Base-by-base conservation (phyloP, 2,797 vertebrate genomes). In the Cyclopterus lumpus region DNA sequence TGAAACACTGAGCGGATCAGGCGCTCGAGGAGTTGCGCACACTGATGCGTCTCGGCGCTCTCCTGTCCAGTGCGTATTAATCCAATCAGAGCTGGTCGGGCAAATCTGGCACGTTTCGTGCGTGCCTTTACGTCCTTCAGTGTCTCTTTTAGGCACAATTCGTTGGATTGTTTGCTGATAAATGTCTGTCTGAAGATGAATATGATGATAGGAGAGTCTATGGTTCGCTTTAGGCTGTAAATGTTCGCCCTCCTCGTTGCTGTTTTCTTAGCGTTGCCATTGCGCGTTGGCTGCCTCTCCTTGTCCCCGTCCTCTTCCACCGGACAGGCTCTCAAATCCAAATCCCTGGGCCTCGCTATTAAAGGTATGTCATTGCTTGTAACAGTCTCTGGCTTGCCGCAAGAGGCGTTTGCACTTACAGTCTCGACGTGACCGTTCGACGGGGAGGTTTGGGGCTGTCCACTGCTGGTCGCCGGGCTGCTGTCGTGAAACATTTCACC, bases 161-260 rank as follows among this genome's bases (percentile, higher is more conserved):
- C 49, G 76, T 92, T 93, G 5, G 74, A 57, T 0, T 12, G 48
- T 1, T 66, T 49, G 55, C 62, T 58, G 24, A 95, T 20, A 46
- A 94, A 95, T 5, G 86, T 85, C 55, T 93, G 86, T 53, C 87
- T 90, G 83, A 96, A 95, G 53, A 95, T 28, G 67, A 95, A 95
- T 0, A 96, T 63, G 66, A 96, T 88, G 53, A 94, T 20, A 1
- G 90, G 87, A 2, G 65, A 89, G 71, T 93, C 89, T 62, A 96
- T 94, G 18, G 83, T 79, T 55, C 94, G 86, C 36, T 88, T 71
- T 0, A 5, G 30, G 60, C 85, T 88, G 68, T 76, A 67, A 6
- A 83, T 26, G 66, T 86, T 86, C 0, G 73, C 58, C 30, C 77
- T 82, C 44, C 32, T 76, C 22, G 42, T 73, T 0, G 86, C 79